These are phyloP conservation scores for Azemiops feae DNA, from an alignment of 2,113 vertebrate genomes.

Conservation along the genomic window DNA sequence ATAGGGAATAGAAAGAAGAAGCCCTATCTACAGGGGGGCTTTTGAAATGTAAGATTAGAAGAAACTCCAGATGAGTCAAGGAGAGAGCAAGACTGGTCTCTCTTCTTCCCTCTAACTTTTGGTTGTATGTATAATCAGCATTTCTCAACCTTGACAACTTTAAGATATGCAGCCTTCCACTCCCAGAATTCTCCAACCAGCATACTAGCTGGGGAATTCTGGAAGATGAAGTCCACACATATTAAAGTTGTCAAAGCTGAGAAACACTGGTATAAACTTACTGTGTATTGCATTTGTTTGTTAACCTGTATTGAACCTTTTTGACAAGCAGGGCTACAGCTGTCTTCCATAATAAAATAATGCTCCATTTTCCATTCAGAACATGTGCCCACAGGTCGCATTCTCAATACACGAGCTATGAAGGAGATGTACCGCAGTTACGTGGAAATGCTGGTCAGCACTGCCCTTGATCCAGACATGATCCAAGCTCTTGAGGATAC, in stretches of 20 bases:
- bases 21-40: neutral
- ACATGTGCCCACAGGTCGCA: conserved; percentile 68
- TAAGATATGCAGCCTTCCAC: neutral
- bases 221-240: neutral
- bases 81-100: neutral
- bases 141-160: too few relatives aligned
- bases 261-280: neutral
- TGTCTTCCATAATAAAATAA: neutral
- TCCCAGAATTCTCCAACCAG: neutral
- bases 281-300: neutral
- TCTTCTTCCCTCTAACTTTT: neutral
- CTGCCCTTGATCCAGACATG: conserved; percentile 91
- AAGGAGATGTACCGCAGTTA: conserved; percentile 95
- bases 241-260: neutral
- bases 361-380: conserved; percentile 14
- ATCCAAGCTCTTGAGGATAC: conserved; percentile 93
- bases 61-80: neutral
- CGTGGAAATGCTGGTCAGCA: conserved; percentile 93
- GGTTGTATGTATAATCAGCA: neutral
- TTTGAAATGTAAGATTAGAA: neutral
- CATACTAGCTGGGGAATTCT: neutral
- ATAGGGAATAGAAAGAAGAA: neutral
- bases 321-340: neutral
- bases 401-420: conserved; percentile 88
- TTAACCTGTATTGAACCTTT: neutral